phyloP scores from a whole-genome alignment of 2,888 invertebrate genomes.

The Endomychus coccineus region DNA sequence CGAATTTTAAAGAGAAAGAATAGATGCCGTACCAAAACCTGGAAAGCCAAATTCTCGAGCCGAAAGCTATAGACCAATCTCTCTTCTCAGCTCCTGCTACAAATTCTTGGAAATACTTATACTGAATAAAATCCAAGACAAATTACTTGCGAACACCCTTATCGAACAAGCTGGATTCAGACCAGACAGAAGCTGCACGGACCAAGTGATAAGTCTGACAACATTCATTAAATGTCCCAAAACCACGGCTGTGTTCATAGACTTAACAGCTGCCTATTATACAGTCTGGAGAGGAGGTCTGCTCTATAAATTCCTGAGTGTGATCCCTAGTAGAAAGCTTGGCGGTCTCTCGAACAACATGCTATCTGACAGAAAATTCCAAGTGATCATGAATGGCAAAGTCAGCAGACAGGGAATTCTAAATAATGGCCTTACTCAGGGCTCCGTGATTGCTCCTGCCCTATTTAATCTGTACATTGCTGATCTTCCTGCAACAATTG shows the following conservation, averaged over 20 bases:
- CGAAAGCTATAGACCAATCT: slow-evolving; percentile 6
- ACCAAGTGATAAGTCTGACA: slow-evolving; percentile 18
- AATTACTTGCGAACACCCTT: slow-evolving; percentile 7
- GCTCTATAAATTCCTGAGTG: slow-evolving; percentile 13
- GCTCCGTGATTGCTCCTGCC: slow-evolving; percentile 16
- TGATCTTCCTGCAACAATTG: slow-evolving; percentile 10
- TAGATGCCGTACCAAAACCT: background rate
- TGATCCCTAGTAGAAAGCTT: slow-evolving; percentile 10
- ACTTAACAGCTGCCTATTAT: slow-evolving; percentile 19
- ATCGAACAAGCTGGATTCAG: slow-evolving; percentile 19
- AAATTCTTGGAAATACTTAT: slow-evolving; percentile 3
- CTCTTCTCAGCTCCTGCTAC: slow-evolving; percentile 6
- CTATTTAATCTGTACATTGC: slow-evolving; percentile 14
- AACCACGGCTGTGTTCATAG: slow-evolving; percentile 17
- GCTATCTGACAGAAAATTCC: slow-evolving; percentile 16
- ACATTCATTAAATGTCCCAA: slow-evolving; percentile 17
- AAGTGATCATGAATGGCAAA: slow-evolving; percentile 11
- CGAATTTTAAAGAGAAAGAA: background rate
- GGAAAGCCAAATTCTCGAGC: background rate
- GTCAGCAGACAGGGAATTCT: slow-evolving; percentile 10
- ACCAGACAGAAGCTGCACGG: slow-evolving; percentile 13
- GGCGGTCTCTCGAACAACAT: slow-evolving; percentile 13
- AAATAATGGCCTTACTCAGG: slow-evolving; percentile 19
- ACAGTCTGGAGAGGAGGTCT: slow-evolving; percentile 18
- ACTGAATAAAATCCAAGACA: slow-evolving; percentile 15